phyloP scores from a whole-genome alignment of 2,888 invertebrate genomes.

The Dolichopus griseipennis region DNA sequence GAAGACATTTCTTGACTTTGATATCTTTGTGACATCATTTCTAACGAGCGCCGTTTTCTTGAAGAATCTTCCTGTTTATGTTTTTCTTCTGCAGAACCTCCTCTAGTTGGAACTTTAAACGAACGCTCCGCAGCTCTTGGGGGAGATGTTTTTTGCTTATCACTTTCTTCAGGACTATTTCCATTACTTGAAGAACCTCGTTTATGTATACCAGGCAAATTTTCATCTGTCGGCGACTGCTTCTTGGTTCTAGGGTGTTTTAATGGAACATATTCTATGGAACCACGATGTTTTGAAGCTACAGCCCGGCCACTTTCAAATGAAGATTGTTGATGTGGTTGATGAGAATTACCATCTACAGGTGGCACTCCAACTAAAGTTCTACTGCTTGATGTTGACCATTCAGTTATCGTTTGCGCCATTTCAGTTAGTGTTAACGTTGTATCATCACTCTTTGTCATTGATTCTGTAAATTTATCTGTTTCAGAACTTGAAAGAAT shows the following conservation, averaged over 20 bases:
- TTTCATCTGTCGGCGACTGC: conserved; percentile 32
- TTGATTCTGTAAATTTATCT: conserved; percentile 52
- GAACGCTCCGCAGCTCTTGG: conserved; percentile 39
- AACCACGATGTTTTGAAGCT: conserved; percentile 25
- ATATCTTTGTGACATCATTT: conserved; percentile 49
- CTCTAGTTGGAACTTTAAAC: conserved; percentile 34
- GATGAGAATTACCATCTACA: conserved; percentile 35
- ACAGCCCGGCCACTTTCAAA: conserved; percentile 19
- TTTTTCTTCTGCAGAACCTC: conserved; percentile 28
- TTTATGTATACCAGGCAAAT: conserved; percentile 36
- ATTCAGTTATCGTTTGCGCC: conserved; percentile 73
- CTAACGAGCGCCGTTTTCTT: conserved; percentile 45
- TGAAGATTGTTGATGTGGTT: conserved; percentile 22
- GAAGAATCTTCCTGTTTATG: conserved; percentile 31
- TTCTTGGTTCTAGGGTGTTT: conserved; percentile 37
- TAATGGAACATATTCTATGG: conserved; percentile 37
- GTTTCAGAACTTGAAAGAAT: conserved; percentile 55
- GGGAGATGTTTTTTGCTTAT: conserved; percentile 25
- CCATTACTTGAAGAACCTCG: conserved; percentile 31
- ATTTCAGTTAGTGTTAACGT: conserved; percentile 58
- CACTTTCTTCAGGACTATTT: conserved; percentile 26
- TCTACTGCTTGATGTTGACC: conserved; percentile 73
- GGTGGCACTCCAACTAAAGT: conserved; percentile 55
- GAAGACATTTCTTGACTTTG: conserved; percentile 54
- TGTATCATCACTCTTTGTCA: conserved; percentile 73